Conservation (phyloP, 2,113 vertebrate species). For the Illadopsis cleaveri region DNA sequence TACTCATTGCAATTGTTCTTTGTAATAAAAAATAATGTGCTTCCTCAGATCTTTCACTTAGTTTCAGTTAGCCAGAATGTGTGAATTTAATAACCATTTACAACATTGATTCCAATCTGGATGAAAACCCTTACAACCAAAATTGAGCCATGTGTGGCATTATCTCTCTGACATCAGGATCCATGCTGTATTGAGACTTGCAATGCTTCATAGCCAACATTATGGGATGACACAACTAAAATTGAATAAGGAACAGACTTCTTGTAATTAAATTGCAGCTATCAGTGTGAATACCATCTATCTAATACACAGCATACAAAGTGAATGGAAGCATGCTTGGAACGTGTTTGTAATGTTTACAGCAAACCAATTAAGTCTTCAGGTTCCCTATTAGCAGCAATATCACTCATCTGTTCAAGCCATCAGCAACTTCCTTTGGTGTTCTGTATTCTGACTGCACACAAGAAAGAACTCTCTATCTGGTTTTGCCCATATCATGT, state of each 20-base stretch:
- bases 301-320: slow-evolving; percentile 37
- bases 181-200: slow-evolving; percentile 1
- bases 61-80: slow-evolving; percentile 33
- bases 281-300: slow-evolving; percentile 51
- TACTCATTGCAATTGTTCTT: background rate
- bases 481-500: background rate
- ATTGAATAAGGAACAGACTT: slow-evolving; percentile 38
- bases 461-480: background rate
- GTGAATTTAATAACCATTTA: slow-evolving; percentile 29
- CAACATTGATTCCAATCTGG: slow-evolving; percentile 41
- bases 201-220: slow-evolving; percentile 36
- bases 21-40: background rate
- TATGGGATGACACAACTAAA: slow-evolving; percentile 49
- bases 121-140: background rate
- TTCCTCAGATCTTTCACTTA: slow-evolving; percentile 21
- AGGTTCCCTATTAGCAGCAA: slow-evolving; percentile 36
- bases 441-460: background rate
- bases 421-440: slow-evolving; percentile 15
- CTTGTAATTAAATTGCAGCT: slow-evolving; percentile 66
- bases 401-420: slow-evolving; percentile 26
- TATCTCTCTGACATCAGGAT: slow-evolving; percentile 19
- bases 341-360: slow-evolving; percentile 56
- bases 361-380: slow-evolving; percentile 60
- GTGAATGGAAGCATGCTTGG: slow-evolving; percentile 33
- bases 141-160: slow-evolving; percentile 6